Evolutionary conservation across 2,113 vertebrate genomes (phyloP).

Genomic region (western clawed frog (Xenopus tropicalis)): DNA sequence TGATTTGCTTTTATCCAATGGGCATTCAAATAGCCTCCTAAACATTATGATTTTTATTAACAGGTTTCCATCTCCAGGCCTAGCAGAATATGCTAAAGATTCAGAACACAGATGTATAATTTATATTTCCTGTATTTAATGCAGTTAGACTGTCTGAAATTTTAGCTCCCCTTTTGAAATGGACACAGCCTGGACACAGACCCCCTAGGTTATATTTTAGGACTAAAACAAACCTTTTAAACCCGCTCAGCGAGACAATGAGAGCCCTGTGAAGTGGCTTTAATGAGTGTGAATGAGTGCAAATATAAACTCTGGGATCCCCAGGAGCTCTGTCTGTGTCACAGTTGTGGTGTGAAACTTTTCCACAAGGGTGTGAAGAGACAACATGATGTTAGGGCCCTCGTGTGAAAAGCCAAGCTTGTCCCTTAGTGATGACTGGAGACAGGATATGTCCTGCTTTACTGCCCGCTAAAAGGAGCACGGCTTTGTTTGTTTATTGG

Average conservation of each 20-base stretch:
- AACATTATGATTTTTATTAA: neutral
- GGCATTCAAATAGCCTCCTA: neutral
- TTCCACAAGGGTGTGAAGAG: slow-evolving; percentile 27
- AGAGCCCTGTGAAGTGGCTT: slow-evolving; percentile 22
- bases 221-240: neutral
- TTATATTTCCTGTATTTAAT: slow-evolving; percentile 4
- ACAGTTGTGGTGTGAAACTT: slow-evolving; percentile 49
- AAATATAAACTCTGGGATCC: slow-evolving; percentile 39
- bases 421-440: slow-evolving; percentile 48
- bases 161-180: slow-evolving; percentile 26
- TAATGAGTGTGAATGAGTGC: slow-evolving; percentile 9
- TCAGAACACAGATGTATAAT: neutral
- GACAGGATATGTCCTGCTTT: slow-evolving; percentile 44
- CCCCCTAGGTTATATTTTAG: slow-evolving; percentile 10
- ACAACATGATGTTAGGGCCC: slow-evolving; percentile 33
- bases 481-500: slow-evolving; percentile 55
- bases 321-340: slow-evolving; percentile 31
- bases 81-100: too few species aligned
- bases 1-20: neutral
- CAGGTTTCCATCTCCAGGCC: too few species aligned
- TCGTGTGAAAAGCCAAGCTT: slow-evolving; percentile 49
- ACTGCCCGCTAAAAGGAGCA: slow-evolving; percentile 51
- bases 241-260: slow-evolving; percentile 12
- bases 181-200: neutral
- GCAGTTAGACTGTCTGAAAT: slow-evolving; percentile 9